Base-by-base conservation (phyloP, 92 coral and sea anemone species). In the Palythoa heliodiscus region DNA sequence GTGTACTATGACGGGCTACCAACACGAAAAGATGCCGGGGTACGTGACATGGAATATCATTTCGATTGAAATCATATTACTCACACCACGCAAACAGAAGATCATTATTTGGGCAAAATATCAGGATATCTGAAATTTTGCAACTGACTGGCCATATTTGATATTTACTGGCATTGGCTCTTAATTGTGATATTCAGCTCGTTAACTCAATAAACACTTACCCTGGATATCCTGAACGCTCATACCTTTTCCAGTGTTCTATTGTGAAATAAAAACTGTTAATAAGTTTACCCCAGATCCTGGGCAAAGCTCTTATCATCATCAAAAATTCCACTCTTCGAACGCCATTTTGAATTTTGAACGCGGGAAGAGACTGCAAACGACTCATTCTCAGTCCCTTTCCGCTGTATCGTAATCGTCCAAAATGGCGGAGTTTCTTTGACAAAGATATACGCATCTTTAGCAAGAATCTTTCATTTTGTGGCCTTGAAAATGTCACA, bases 401-500 rank as follows among this genome's bases (percentile, higher is more conserved):
- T 16, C 84, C 74, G 73, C 58, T 48, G n/a, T 5, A 67, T 15
- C 2, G 24, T 13, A 13, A 66, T 70, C 73, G 43, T 24, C 52
- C 63, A 80, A 80, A 66, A 80, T 80, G 84, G 84, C 75, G 84
- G 84, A 80, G 39, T 43, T 53, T 66, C 61, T 47, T 24, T 80
- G 48, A 79, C 24, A 38, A 61, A 54, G 83, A 57, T 16, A 39
- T 5, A 1, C 43, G 5, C n/a, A n/a, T 38, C 13, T 80, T 80
- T 25, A 63, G 12, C 84, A 39, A 79, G 19, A 63, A 43, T 14
- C 57, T 19, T 37, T 73, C 35, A 17, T 75, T 10, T 67, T 83
- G 15, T 19, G 8, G 29, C n/a, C 12, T 72, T 57, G 8, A 82
- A 67, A 83, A 94, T 94, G 98, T 94, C 98, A 11, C 92, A 90